Percentiles rank a stretch among this genome's conserved stretches.
phyloP scores from a whole-genome alignment of 2,113 vertebrate genomes.

The Mungos mungo region DNA sequence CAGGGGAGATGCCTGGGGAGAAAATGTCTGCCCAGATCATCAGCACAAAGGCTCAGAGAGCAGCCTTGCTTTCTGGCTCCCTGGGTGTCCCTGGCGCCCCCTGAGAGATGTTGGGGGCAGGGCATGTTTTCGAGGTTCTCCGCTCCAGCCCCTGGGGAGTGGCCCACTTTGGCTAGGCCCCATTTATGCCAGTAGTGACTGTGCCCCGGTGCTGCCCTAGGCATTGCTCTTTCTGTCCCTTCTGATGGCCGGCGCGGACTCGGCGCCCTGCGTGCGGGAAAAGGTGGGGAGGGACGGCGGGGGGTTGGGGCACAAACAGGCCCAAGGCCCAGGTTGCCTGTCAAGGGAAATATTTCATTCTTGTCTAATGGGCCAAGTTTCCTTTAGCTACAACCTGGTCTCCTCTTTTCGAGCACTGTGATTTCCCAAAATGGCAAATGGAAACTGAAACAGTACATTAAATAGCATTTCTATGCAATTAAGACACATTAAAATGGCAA shows the following conservation, averaged over 20 bases:
- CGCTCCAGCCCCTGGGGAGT: not conserved
- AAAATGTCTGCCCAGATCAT: not conserved
- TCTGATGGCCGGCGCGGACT: not conserved
- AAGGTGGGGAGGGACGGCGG: not conserved
- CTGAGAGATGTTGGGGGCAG: not conserved
- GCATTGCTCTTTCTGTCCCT: not conserved
- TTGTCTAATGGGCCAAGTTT: not conserved
- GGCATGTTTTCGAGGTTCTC: not conserved
- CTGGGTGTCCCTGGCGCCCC: not conserved
- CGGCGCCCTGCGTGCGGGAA: not conserved
- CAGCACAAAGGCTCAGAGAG: too few species aligned
- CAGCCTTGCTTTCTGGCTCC: not conserved
- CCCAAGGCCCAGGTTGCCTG: not conserved
- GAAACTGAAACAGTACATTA: slow-evolving; percentile 78
- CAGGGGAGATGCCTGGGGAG: not conserved
- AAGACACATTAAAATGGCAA: slow-evolving; percentile 83
- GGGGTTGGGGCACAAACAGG: not conserved
- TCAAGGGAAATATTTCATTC: not conserved
- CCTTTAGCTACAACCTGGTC: not conserved
- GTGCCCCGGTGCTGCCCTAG: not conserved
- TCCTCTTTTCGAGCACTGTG: slow-evolving; percentile 47
- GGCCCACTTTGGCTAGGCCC: not conserved
- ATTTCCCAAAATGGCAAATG: slow-evolving; percentile 69
- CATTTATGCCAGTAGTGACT: not conserved
- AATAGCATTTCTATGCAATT: slow-evolving; percentile 79